Evolutionary conservation across 2,888 invertebrate species (phyloP).

Genomic region (Odontothrips loti): DNA sequence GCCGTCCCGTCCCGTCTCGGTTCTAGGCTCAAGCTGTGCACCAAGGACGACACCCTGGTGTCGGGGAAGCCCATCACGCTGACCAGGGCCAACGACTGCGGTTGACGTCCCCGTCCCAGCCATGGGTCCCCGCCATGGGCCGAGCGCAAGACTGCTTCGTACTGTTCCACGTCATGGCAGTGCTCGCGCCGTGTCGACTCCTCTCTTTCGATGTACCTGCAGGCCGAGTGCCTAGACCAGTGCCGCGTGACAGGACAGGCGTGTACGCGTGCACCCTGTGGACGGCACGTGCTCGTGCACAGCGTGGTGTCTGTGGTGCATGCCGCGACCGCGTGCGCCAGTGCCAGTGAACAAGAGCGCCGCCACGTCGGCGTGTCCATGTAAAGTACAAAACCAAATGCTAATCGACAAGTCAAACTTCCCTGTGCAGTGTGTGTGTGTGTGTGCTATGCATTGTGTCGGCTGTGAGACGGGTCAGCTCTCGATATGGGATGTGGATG

Average conservation of each 20-base stretch:
- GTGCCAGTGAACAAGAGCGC: no score
- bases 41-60: slow-evolving; percentile 1
- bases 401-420: neutral
- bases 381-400: no score
- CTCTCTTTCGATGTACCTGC: neutral
- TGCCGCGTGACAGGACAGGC: neutral
- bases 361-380: no score
- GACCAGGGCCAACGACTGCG: slow-evolving; percentile 7
- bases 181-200: neutral
- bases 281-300: neutral
- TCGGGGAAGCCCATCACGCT: slow-evolving; percentile 9
- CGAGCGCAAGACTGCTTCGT: neutral
- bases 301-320: neutral
- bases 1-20: neutral
- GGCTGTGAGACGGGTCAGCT: neutral
- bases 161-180: neutral
- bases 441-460: neutral
- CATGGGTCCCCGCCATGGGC: neutral
- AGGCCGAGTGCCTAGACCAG: neutral
- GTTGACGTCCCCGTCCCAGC: neutral
- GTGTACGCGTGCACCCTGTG: neutral
- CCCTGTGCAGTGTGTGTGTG: neutral
- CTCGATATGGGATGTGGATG: neutral
- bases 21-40: neutral
- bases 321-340: no score